Evolutionary conservation across 2,113 vertebrate genomes (phyloP).

Genomic region (Chaetops frenatus): DNA sequence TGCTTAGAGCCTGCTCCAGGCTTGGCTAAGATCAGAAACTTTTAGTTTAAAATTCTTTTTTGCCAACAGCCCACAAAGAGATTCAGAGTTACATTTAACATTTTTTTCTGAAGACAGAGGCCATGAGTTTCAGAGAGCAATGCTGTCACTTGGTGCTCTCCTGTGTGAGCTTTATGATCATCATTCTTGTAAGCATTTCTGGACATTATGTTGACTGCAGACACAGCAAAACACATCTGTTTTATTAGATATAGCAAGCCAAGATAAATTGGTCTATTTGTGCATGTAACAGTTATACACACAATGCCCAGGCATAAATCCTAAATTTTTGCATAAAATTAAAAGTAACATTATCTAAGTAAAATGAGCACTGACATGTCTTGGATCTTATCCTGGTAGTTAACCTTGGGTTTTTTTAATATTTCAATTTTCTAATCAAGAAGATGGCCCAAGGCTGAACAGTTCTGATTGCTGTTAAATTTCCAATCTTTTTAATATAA

Average conservation of each 20-base stretch:
- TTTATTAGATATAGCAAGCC: not conserved
- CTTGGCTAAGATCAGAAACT: not conserved
- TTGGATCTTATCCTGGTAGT: not conserved
- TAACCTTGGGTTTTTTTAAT: not conserved
- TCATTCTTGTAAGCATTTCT: not conserved
- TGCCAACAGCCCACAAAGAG: not conserved
- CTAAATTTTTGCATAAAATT: not conserved
- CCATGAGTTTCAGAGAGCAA: not conserved
- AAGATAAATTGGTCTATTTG: not conserved
- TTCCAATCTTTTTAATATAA: not conserved
- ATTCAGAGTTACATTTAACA: not conserved
- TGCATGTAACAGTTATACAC: accelerated
- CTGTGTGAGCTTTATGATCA: not conserved
- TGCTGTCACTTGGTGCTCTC: not conserved
- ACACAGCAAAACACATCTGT: not conserved
- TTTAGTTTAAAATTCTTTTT: not conserved
- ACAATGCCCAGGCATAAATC: not conserved
- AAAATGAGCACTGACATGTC: not conserved
- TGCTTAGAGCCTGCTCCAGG: not conserved
- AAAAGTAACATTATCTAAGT: not conserved
- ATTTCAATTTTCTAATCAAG: not conserved
- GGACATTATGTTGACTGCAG: not conserved
- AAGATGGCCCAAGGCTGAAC: not conserved
- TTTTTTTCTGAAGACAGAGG: not conserved
- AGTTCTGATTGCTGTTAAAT: not conserved